These are phyloP conservation scores for Pterostichus niger DNA, from an alignment of 2,888 invertebrate genomes.

Conservation along the genomic window DNA sequence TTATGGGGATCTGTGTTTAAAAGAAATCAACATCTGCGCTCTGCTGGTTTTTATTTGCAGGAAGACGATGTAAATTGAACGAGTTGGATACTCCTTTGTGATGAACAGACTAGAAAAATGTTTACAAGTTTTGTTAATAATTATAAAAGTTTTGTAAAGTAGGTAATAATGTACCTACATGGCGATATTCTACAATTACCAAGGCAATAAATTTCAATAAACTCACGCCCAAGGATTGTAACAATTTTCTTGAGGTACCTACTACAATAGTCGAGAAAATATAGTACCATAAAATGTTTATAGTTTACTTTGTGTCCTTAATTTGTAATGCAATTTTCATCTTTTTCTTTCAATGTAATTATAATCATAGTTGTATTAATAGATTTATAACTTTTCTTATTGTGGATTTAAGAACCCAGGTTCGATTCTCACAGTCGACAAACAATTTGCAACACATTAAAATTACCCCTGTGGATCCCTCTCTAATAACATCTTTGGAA, in stretches of 20 bases:
- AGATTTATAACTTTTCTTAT: too few relatives aligned
- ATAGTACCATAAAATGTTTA: too few relatives aligned
- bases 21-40: slow-evolving; percentile 30
- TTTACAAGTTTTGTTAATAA: slow-evolving; percentile 22
- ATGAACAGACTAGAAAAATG: slow-evolving; percentile 4
- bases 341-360: too few relatives aligned
- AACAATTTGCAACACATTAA: too few relatives aligned
- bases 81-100: not conserved
- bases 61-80: slow-evolving; percentile 13
- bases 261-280: too few relatives aligned
- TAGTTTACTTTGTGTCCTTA: too few relatives aligned
- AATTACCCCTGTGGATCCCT: too few relatives aligned
- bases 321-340: too few relatives aligned
- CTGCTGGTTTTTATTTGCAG: slow-evolving; percentile 2
- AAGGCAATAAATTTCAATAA: slow-evolving; percentile 9
- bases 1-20: slow-evolving; percentile 18
- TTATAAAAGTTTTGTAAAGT: slow-evolving; percentile 14
- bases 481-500: too few relatives aligned
- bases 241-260: not conserved
- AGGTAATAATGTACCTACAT: not conserved
- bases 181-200: slow-evolving; percentile 10
- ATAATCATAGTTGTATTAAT: too few relatives aligned
- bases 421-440: too few relatives aligned
- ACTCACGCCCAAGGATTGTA: not conserved
- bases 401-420: too few relatives aligned